Evolutionary conservation across 30 jellyfish, hydroid and myxozoan genomes (phyloP).

Genomic region (Turritopsis dohrnii): DNA sequence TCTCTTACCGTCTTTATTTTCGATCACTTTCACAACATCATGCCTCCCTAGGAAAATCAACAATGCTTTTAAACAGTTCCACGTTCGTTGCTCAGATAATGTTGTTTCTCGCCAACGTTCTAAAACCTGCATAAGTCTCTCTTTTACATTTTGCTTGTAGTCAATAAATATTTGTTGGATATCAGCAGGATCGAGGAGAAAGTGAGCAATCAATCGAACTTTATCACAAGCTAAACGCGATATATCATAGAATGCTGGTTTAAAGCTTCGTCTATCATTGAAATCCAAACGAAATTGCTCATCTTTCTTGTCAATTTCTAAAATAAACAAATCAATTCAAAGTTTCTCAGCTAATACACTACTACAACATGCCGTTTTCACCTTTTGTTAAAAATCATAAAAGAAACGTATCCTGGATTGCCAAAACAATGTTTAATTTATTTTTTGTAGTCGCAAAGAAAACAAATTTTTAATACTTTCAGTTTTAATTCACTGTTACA

Average conservation of each 20-base stretch:
- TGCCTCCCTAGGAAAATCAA: background rate
- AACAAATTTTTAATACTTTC: too few relatives aligned
- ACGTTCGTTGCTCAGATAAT: background rate
- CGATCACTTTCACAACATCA: background rate
- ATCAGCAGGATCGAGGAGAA: background rate
- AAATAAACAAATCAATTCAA: too few relatives aligned
- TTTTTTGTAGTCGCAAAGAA: too few relatives aligned
- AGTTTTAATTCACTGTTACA: too few relatives aligned
- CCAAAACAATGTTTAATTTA: too few relatives aligned
- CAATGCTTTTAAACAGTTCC: background rate
- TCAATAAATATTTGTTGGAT: background rate
- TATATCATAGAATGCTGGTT: background rate
- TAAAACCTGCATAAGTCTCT: background rate
- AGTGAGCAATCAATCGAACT: background rate
- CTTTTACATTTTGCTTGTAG: background rate
- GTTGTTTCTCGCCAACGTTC: background rate
- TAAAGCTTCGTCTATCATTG: background rate
- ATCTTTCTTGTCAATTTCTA: background rate
- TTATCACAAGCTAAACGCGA: background rate
- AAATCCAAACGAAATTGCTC: background rate
- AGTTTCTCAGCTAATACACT: too few relatives aligned
- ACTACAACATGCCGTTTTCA: too few relatives aligned
- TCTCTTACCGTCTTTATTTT: background rate
- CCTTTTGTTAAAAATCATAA: too few relatives aligned
- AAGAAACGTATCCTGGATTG: too few relatives aligned